Base-by-base conservation (phyloP, 2,888 invertebrate species). In the Dasypolia templi region DNA sequence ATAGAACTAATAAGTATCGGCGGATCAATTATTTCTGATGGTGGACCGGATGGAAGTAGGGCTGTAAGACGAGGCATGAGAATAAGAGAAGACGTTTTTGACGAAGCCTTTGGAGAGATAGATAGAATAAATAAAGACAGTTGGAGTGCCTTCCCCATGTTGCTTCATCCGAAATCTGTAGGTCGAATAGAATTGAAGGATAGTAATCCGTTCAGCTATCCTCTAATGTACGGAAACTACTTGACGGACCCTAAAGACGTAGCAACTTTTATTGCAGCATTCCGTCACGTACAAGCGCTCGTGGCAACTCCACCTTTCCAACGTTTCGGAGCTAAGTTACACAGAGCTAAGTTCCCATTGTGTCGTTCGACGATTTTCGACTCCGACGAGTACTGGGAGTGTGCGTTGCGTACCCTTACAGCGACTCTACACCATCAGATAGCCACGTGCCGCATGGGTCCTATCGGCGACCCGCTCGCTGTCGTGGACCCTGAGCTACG, bases 151-250 rank as follows among this genome's bases (percentile, higher is more conserved):
- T 96, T 98, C 69, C 97, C 98, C 0, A 97, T 98, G 94, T 93
- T 98, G 46, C 96, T 98, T 66, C 97, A 98, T 89, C 98, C 98
- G 0, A 97, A 97, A 89, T 98, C 98, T 22, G 95, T 96, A 32
- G 98, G 98, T 0, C 95, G 97, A 9, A 86, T 98, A 0, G 97
- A 96, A 90, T 95, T 99, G 22, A 97, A 97, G 86, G 97, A 97
- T 56, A 97, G 95, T 39, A 97, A 99, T 94, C 98, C 98, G 0
- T 96, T 97, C 61, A 97, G 97, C 51, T 97, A 97, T 85, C 98
- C 99, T 0, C 93, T 97, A n/a, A 97, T 99, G 85, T 97, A 98
- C 86, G 97, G 98, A 0, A 98, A 99, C 87, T 99, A 99, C 91
- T 96, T 98, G 77, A 96, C 97, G 0, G 97, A 98, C 88, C 96